These are phyloP conservation scores for Euzophera pinguis DNA, from an alignment of 2,888 invertebrate genomes.

Conservation along the genomic window DNA sequence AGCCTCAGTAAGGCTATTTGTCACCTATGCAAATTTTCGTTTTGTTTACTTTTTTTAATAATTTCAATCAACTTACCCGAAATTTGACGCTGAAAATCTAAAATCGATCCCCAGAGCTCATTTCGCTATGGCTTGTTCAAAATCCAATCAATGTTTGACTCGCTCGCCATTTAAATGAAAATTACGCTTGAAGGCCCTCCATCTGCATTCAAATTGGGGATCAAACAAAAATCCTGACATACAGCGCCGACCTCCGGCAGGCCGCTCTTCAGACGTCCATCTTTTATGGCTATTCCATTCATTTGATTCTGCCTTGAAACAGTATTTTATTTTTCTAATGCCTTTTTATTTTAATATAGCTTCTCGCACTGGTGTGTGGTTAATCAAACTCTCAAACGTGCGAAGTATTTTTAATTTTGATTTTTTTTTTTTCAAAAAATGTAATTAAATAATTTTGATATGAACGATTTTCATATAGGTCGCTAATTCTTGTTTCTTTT, in stretches of 20 bases:
- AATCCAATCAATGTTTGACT: conserved; percentile 29
- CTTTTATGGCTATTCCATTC: conserved; percentile 1
- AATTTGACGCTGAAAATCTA: neutral
- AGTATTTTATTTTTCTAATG: neutral
- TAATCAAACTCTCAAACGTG: no score
- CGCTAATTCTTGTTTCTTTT: no score
- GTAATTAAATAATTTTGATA: no score
- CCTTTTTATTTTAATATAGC: neutral
- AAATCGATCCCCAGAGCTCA: conserved; percentile 15
- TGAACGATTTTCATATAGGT: no score
- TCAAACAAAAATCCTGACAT: conserved; percentile 46
- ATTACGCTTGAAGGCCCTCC: conserved; percentile 36
- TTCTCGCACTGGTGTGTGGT: no score
- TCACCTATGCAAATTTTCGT: no score
- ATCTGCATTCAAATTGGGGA: conserved; percentile 54
- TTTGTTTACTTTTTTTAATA: no score
- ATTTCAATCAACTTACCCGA: neutral
- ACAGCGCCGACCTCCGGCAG: neutral
- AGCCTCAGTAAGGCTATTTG: no score
- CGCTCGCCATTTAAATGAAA: conserved; percentile 43
- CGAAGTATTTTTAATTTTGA: no score
- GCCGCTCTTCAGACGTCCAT: conserved; percentile 1
- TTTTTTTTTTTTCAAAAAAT: no score
- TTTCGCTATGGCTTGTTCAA: conserved; percentile 24
- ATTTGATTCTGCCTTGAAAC: conserved; percentile 19